A percentile compares a stretch with the other conserved stretches of the same genome.
Evolutionary conservation across 2,113 vertebrate genomes (phyloP).

Genomic region (Tyrannus savana): DNA sequence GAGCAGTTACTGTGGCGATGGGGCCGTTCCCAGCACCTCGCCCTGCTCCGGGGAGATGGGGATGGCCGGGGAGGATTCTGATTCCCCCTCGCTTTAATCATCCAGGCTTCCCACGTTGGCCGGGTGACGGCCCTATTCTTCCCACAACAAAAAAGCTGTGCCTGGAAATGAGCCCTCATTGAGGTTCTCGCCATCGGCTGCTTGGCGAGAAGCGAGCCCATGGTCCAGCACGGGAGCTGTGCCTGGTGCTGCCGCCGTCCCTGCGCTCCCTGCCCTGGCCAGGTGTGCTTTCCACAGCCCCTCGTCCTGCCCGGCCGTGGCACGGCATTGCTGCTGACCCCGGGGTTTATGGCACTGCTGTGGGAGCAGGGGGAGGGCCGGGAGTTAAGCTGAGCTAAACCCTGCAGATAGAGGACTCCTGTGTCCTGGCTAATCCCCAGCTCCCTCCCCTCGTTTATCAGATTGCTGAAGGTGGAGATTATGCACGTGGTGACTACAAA

Average conservation of each 20-base stretch:
- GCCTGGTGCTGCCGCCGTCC: too few species aligned
- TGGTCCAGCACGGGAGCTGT: not conserved
- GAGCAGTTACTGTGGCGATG: not conserved
- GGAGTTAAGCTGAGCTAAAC: slow-evolving; percentile 3
- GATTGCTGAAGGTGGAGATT: slow-evolving; percentile 73
- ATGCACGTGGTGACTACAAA: slow-evolving; percentile 63
- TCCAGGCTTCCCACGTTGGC: accelerated
- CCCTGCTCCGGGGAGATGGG: not conserved
- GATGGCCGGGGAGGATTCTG: not conserved
- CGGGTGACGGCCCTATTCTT: not conserved
- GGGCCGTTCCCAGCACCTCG: not conserved
- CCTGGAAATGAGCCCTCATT: not conserved
- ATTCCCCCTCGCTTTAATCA: not conserved
- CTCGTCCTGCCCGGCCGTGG: not conserved
- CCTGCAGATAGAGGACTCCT: slow-evolving; percentile 25
- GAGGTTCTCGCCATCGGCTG: not conserved
- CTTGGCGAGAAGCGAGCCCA: not conserved
- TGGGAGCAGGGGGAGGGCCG: not conserved
- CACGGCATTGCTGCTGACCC: slow-evolving; percentile 38
- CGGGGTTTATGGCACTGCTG: slow-evolving; percentile 7
- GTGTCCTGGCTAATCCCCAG: slow-evolving; percentile 62
- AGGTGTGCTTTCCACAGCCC: not conserved
- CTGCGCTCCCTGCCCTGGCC: too few species aligned
- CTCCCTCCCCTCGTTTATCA: slow-evolving; percentile 48
- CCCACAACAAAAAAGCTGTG: not conserved